These are phyloP conservation scores for Indicator maculatus DNA, from an alignment of 2,113 vertebrate genomes.

Conservation along the genomic window DNA sequence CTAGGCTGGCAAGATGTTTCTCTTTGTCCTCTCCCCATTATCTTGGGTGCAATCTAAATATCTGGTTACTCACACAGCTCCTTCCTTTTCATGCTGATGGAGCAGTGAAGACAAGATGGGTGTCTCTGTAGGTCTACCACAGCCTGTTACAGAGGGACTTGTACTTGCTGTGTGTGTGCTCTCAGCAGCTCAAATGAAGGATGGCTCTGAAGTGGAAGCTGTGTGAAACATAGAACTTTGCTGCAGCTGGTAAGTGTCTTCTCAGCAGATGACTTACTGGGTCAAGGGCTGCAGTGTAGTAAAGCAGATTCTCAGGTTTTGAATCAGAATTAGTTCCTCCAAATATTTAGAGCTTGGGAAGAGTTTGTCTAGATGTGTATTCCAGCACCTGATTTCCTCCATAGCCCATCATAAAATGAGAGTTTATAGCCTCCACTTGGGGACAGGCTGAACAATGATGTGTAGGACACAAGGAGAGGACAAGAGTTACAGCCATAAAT, in stretches of 20 bases:
- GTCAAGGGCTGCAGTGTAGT: not conserved
- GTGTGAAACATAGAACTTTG: not conserved
- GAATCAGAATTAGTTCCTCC: not conserved
- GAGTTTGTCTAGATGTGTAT: not conserved
- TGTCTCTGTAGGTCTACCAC: not conserved
- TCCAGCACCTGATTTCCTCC: not conserved
- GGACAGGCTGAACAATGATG: not conserved
- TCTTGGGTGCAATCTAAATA: not conserved
- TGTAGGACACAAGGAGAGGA: not conserved
- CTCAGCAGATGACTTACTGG: not conserved
- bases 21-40: slow-evolving; percentile 3
- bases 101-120: not conserved
- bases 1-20: not conserved
- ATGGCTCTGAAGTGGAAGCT: not conserved
- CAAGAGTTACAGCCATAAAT: not conserved
- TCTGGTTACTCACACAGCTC: not conserved
- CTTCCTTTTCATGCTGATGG: not conserved
- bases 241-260: not conserved
- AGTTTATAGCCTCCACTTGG: not conserved
- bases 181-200: not conserved
- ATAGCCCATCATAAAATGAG: not conserved
- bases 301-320: not conserved
- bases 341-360: not conserved
- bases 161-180: not conserved
- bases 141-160: not conserved